phyloP scores from a whole-genome alignment of 2,888 invertebrate species.

The Drosophila anomelani region DNA sequence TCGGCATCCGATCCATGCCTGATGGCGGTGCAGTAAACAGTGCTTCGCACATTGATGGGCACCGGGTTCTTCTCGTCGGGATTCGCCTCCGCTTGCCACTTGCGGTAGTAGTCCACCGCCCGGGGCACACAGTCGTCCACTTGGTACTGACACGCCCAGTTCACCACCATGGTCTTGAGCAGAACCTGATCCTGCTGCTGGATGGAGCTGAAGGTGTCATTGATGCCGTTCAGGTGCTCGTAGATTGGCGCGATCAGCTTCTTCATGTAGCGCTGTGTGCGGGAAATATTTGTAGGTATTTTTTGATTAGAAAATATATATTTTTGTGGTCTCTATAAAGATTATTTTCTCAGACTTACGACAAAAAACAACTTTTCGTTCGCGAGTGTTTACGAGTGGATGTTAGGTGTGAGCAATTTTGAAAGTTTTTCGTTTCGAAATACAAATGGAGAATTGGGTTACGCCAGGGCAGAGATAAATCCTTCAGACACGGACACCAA shows the following conservation, averaged over 20 bases:
- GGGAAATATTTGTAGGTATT: background rate
- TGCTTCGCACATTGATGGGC: slow-evolving; percentile 89
- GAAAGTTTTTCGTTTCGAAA: slow-evolving; percentile 45
- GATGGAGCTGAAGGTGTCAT: slow-evolving; percentile 83
- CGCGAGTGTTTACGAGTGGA: slow-evolving; percentile 18
- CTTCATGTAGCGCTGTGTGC: slow-evolving; percentile 87
- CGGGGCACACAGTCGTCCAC: slow-evolving; percentile 88
- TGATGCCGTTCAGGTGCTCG: slow-evolving; percentile 86
- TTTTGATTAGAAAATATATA: background rate
- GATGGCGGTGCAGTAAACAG: slow-evolving; percentile 91
- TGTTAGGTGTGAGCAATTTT: slow-evolving; percentile 37
- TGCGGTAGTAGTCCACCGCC: slow-evolving; percentile 87
- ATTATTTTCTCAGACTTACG: slow-evolving; percentile 57
- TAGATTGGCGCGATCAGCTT: slow-evolving; percentile 88
- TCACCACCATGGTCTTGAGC: slow-evolving; percentile 86
- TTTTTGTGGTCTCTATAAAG: background rate
- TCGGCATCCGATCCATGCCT: slow-evolving; percentile 88
- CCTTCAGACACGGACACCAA: background rate
- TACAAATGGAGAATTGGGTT: slow-evolving; percentile 59
- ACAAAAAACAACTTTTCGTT: slow-evolving; percentile 62
- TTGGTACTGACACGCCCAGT: slow-evolving; percentile 88
- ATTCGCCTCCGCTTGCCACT: slow-evolving; percentile 87
- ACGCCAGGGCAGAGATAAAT: slow-evolving; percentile 13
- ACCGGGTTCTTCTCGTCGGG: slow-evolving; percentile 88
- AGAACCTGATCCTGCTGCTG: slow-evolving; percentile 87